phyloP scores from a whole-genome alignment of 2,888 invertebrate genomes.

The Drosophila hawaiiensis region DNA sequence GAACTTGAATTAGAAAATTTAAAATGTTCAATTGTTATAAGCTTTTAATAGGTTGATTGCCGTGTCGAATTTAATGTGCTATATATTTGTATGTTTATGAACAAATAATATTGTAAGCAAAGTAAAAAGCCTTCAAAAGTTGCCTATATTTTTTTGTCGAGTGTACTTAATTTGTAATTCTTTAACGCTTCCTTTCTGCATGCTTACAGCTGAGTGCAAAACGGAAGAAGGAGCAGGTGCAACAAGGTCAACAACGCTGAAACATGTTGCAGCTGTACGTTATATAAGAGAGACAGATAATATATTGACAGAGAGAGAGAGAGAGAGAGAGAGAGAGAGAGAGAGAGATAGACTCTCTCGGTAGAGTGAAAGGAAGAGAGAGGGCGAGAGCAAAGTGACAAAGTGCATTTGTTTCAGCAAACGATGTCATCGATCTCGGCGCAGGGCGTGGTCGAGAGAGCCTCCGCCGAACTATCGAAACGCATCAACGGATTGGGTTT shows the following conservation, averaged over 20 bases:
- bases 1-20: not conserved
- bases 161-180: conserved; percentile 31
- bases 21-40: not conserved
- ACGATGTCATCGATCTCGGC: conserved; percentile 93
- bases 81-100: not conserved
- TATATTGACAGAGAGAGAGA: conserved; percentile 2
- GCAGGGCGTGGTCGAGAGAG: conserved; percentile 96
- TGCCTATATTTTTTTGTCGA: not conserved
- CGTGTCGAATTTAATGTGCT: not conserved
- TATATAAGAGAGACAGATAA: conserved; percentile 28
- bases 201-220: conserved; percentile 39
- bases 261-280: conserved; percentile 38
- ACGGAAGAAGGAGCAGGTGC: conserved; percentile 17
- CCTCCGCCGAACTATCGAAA: conserved; percentile 95
- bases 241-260: conserved; percentile 54
- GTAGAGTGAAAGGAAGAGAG: conserved; percentile 7
- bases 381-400: conserved; percentile 51
- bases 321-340: conserved; percentile 6
- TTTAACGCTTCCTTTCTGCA: conserved; percentile 24
- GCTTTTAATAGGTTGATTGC: not conserved
- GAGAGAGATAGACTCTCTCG: not conserved
- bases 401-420: conserved; percentile 83
- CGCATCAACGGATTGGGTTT: conserved; percentile 93
- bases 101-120: not conserved
- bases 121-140: not conserved